Evolutionary conservation across 2,113 vertebrate genomes (phyloP), one percentile per base, ranked within the genome.

Genomic region (Sinocyclocheilus anophthalmus): DNA sequence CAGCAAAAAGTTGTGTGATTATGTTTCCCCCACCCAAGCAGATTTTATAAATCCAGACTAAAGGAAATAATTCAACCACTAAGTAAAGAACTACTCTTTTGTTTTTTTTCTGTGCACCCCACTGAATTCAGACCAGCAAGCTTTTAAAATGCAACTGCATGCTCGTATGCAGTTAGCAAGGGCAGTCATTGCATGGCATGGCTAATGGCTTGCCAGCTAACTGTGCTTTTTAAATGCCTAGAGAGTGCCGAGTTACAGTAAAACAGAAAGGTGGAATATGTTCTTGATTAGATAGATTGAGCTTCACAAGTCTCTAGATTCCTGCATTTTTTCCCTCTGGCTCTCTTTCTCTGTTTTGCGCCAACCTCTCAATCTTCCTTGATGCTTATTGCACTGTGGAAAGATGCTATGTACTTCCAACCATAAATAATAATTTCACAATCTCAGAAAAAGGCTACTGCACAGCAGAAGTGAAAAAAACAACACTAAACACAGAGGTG

Each of bases 21-120:
- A 90, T 76, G 85, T 91, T 92, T 92, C 87, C 84, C 88, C 87
- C 92, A 88, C 84, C 89, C 91, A 94, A 95, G 92, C 89, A 90
- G 90, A 94, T 94, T 94, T 92, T 89, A 92, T 88, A 78, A 94
- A 94, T 94, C 87, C 30, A 0, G 18, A 39, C 50, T 61, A 61
- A 50, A 82, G 57, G 55, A 70, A 82, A 88, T 77, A 70, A 77
- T 88, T 91, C 86, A 90, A 92, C 90, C 70, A 88, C 91, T 86
- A 50, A 84, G 26, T 10, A 79, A 85, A 87, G 88, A 90, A 88
- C 82, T 70, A 67, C 81, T 88, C 83, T 81, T 88, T 90, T 90
- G 85, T 92, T 91, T 85, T 33, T 33, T 33, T 18, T 0, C 85
- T 48, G 79, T 50, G 39, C 24, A 67, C 76, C 24, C 13, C 70